Evolutionary conservation across 2,113 vertebrate genomes (phyloP).

Genomic region (Brachypteracias leptosomus): DNA sequence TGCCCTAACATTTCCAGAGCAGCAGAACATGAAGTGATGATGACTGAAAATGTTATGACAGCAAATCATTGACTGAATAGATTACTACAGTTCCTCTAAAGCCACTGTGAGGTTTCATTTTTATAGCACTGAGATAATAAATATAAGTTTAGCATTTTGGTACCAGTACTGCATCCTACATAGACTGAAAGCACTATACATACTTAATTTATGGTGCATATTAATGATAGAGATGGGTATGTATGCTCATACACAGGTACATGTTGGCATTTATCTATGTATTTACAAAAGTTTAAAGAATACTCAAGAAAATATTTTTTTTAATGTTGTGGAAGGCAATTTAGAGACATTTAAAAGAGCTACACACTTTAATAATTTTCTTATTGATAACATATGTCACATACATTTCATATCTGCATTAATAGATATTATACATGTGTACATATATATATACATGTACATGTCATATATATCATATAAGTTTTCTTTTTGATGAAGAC

Average conservation of each 20-base stretch:
- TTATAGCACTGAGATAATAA: background rate
- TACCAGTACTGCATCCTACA: rapidly evolving
- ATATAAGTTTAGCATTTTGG: background rate
- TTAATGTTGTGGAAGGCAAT: background rate
- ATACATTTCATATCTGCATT: background rate
- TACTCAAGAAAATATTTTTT: background rate
- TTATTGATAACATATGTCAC: background rate
- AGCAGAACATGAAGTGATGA: background rate
- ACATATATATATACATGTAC: background rate
- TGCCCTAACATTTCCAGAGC: background rate
- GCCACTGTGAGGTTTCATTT: background rate
- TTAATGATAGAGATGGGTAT: background rate
- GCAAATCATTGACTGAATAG: background rate
- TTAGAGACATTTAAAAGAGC: background rate
- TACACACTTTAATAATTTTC: background rate
- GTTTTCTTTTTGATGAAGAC: background rate
- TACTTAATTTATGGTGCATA: background rate
- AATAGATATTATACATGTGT: background rate
- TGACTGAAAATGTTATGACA: background rate
- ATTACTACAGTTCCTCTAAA: background rate
- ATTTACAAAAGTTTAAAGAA: background rate
- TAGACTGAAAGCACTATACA: background rate
- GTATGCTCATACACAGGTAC: background rate
- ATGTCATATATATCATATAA: background rate
- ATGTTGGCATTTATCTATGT: background rate